Evolutionary conservation across 2,888 invertebrate genomes (phyloP).

Genomic region (Teinopalpus imperialis): DNA sequence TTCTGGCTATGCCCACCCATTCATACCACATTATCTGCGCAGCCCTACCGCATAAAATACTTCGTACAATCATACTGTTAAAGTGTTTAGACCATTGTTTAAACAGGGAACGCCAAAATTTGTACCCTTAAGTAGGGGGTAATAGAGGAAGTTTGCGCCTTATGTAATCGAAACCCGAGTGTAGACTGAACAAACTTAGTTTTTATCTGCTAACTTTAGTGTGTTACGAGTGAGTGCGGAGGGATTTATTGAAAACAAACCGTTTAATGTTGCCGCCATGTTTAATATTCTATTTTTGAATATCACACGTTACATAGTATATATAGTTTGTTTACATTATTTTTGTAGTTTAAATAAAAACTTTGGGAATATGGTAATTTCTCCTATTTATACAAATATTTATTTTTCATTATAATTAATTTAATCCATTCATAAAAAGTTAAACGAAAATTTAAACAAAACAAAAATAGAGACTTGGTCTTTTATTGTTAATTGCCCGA

Average conservation of each 20-base stretch:
- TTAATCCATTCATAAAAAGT: no score
- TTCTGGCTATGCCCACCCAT: neutral
- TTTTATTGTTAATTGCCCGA: no score
- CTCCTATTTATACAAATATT: no score
- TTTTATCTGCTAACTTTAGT: constrained; percentile 67
- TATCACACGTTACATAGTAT: neutral
- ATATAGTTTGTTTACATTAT: neutral
- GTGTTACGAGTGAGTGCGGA: constrained; percentile 47
- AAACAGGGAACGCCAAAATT: constrained; percentile 63
- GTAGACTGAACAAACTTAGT: constrained; percentile 56
- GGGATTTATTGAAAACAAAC: constrained; percentile 58
- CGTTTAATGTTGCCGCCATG: constrained; percentile 29
- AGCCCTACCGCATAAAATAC: no score
- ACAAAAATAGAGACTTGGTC: no score
- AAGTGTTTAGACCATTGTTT: constrained; percentile 47
- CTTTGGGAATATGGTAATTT: neutral
- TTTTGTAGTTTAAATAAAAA: neutral
- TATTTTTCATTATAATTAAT: no score
- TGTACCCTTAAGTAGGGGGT: constrained; percentile 64
- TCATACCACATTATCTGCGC: no score
- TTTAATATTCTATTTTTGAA: constrained; percentile 12
- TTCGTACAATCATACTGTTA: no score
- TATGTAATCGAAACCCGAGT: constrained; percentile 60
- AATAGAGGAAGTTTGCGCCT: constrained; percentile 64
- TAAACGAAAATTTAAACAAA: no score